These are phyloP conservation scores for Argyresthia albistria DNA, from an alignment of 2,888 invertebrate species.

Conservation along the genomic window DNA sequence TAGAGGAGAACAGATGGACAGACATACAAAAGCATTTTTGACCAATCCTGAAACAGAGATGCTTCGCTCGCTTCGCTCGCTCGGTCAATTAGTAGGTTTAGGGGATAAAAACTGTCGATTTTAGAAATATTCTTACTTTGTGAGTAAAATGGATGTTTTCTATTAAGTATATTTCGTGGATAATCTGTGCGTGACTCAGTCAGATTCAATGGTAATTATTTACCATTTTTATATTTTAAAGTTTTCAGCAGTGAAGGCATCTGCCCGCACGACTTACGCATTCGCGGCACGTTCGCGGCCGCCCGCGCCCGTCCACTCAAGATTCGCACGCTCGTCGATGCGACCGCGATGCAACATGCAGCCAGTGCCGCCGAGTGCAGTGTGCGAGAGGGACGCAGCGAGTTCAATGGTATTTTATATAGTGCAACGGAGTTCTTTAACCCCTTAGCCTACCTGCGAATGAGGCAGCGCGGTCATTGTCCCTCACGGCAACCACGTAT, in stretches of 20 bases:
- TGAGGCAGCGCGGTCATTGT: slow-evolving; percentile 69
- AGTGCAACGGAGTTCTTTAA: slow-evolving; percentile 71
- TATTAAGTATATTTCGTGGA: no score
- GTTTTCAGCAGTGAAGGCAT: neutral
- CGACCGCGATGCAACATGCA: neutral
- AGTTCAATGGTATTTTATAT: slow-evolving; percentile 73
- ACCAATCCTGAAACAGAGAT: no score
- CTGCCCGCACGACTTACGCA: slow-evolving; percentile 29
- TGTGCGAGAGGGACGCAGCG: slow-evolving; percentile 48
- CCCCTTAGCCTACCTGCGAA: slow-evolving; percentile 73
- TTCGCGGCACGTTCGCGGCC: slow-evolving; percentile 59
- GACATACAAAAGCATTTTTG: no score
- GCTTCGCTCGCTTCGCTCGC: no score
- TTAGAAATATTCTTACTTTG: no score
- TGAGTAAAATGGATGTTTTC: no score
- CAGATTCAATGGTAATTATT: no score
- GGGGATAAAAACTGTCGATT: no score
- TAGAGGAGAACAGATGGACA: no score
- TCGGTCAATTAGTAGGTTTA: no score
- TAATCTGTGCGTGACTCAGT: no score
- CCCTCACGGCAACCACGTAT: slow-evolving; percentile 63
- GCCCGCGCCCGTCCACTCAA: slow-evolving; percentile 34
- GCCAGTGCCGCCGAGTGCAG: slow-evolving; percentile 28
- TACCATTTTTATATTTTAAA: no score
- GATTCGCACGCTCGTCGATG: slow-evolving; percentile 50